Percentiles rank a stretch among this genome's conserved stretches.
These are phyloP conservation scores for Ichneumon xanthorius DNA, from an alignment of 2,888 invertebrate genomes.

Conservation along the genomic window DNA sequence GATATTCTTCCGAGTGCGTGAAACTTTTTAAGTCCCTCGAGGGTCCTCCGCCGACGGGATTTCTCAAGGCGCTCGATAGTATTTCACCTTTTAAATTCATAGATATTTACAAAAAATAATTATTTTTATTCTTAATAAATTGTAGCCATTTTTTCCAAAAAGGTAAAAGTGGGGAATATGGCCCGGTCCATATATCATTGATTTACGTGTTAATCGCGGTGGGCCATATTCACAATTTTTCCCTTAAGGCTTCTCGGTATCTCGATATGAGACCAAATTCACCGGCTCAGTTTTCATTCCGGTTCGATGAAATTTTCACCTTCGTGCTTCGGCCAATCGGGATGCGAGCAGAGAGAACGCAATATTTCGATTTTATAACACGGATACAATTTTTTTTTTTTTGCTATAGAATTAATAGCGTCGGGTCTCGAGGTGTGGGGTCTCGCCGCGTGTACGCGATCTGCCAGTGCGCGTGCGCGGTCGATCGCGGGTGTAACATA, in stretches of 20 bases:
- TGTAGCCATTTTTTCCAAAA: no score
- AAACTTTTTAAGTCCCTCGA: background rate
- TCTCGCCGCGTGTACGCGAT: background rate
- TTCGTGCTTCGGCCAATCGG: no score
- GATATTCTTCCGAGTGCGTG: constrained; percentile 6
- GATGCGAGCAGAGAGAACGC: no score
- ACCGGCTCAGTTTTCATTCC: no score
- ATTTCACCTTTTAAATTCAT: background rate
- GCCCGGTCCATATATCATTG: no score
- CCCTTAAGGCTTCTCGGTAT: no score
- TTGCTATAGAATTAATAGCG: background rate
- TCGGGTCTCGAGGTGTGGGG: background rate
- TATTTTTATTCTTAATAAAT: no score
- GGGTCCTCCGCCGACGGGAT: background rate
- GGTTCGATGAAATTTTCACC: no score
- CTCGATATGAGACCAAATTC: no score
- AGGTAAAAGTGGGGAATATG: no score
- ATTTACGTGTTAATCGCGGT: no score
- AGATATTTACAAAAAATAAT: background rate
- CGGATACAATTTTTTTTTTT: background rate
- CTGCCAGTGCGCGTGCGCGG: background rate
- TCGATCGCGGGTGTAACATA: constrained; percentile 31
- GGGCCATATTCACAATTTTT: no score
- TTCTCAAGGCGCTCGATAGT: background rate
- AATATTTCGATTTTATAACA: background rate